These are phyloP conservation scores for Drosophila teissieri DNA, from an alignment of 1,140 invertebrate genomes.

Conservation along the genomic window DNA sequence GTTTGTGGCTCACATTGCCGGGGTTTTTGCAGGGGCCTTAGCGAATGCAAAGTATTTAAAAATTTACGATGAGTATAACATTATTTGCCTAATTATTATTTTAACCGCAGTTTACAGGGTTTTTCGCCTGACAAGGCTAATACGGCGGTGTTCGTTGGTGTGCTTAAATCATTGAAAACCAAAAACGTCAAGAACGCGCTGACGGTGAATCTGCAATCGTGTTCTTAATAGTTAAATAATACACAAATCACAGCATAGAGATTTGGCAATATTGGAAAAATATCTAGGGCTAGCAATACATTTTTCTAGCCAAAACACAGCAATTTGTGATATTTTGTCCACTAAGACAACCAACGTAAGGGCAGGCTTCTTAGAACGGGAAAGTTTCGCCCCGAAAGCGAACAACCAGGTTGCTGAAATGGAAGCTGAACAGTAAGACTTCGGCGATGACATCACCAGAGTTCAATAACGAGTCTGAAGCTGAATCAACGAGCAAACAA, in stretches of 20 bases:
- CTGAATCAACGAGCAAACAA: background rate
- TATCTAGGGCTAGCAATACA: too few species aligned
- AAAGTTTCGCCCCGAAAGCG: constrained; percentile 3
- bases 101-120: constrained; percentile 6
- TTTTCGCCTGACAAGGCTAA: background rate
- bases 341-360: too few species aligned
- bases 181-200: background rate
- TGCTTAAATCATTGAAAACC: background rate
- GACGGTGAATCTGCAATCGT: background rate
- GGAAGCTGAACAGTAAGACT: constrained; percentile 37
- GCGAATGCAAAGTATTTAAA: constrained; percentile 23
- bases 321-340: background rate
- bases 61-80: constrained; percentile 9
- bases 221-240: background rate
- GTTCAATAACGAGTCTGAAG: constrained; percentile 9
- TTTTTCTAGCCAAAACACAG: too few species aligned
- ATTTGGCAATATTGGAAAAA: too few species aligned
- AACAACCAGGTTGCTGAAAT: constrained; percentile 12
- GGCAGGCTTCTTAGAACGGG: constrained; percentile 1
- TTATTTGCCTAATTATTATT: constrained; percentile 9
- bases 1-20: constrained; percentile 27
- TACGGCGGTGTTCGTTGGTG: background rate
- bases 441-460: constrained; percentile 38
- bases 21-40: constrained; percentile 4
- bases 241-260: too few species aligned